These are phyloP conservation scores for Hippoglossus hippoglossus DNA, from an alignment of 2,797 vertebrate genomes.

Conservation along the genomic window DNA sequence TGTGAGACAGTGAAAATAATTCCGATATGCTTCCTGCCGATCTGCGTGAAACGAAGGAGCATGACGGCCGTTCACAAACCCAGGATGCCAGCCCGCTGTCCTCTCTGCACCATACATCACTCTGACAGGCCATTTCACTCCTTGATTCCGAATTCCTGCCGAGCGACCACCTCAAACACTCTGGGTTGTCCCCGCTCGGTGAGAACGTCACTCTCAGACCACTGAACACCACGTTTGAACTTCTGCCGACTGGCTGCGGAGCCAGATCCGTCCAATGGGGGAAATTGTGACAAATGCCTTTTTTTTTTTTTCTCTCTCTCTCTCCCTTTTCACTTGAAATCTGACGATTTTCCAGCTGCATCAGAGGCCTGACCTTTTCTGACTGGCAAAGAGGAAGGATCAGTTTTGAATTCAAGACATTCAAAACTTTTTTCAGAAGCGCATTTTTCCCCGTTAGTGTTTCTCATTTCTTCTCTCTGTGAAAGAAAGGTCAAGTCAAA, in stretches of 20 bases:
- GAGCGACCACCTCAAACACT: slow-evolving; percentile 74
- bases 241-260: slow-evolving; percentile 36
- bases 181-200: slow-evolving; percentile 54
- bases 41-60: slow-evolving; percentile 24
- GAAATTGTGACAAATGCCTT: slow-evolving; percentile 73
- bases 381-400: slow-evolving; percentile 70
- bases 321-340: slow-evolving; percentile 37
- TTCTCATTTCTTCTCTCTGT: slow-evolving; percentile 53
- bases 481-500: slow-evolving; percentile 70
- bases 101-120: slow-evolving; percentile 72
- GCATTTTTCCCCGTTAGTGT: slow-evolving; percentile 33
- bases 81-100: slow-evolving; percentile 47
- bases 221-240: slow-evolving; percentile 64
- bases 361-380: slow-evolving; percentile 72
- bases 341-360: slow-evolving; percentile 60
- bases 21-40: slow-evolving; percentile 23
- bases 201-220: slow-evolving; percentile 67
- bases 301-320: slow-evolving; percentile 20
- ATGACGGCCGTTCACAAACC: slow-evolving; percentile 33
- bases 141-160: slow-evolving; percentile 73
- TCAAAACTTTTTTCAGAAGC: slow-evolving; percentile 29
- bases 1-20: slow-evolving; percentile 27
- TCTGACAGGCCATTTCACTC: slow-evolving; percentile 76
- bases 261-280: slow-evolving; percentile 53
- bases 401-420: slow-evolving; percentile 52